Evolutionary conservation across 2,888 invertebrate genomes (phyloP), one percentile per base, ranked within the genome.

Genomic region (Polylopha cassiicola): DNA sequence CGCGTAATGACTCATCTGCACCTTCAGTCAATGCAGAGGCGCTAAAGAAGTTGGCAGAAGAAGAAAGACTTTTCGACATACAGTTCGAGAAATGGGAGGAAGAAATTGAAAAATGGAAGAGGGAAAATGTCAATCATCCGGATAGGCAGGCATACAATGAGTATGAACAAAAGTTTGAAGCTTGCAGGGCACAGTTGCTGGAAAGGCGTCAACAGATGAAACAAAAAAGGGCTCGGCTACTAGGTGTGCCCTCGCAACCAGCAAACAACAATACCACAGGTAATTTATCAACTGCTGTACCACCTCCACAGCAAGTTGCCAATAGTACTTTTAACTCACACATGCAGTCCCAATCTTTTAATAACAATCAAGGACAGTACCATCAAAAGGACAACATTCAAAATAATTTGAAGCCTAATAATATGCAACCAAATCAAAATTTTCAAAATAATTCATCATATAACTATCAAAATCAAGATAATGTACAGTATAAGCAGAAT

Each of bases 81-180:
- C 94, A 97, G 71, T 97, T 97, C 68, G 89, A 90, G 58, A 92
- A 94, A 62, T 97, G 97, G 97, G 95, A 96, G 74, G 89, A 93
- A 52, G 94, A 97, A 69, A 97, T 96, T 70, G 91, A 93, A 58
- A 92, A 92, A 56, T 97, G 97, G 97, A 94, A 94, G 66, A 89
- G 90, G 47, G 94, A 95, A 61, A 97, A 97, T 81, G 92, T 91
- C 18, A 93, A 95, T 72, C 96, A 97, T 81, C 97, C 97, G 0
- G 95, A 97, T 69, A 94, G 92, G 73, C 90, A 91, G 73, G 93
- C 94, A 53, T 95, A 95, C 64, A 88, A 88, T 54, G 91, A 94
- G 58, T 97, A 96, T 73, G 95, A 96, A 73, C 89, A 92, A 33
- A 95, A 95, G 70, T 97, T 96, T 90, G 93, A 94, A 62, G 89